Evolutionary conservation across 2,888 invertebrate genomes (phyloP).

Genomic region (Pomacea canaliculata): DNA sequence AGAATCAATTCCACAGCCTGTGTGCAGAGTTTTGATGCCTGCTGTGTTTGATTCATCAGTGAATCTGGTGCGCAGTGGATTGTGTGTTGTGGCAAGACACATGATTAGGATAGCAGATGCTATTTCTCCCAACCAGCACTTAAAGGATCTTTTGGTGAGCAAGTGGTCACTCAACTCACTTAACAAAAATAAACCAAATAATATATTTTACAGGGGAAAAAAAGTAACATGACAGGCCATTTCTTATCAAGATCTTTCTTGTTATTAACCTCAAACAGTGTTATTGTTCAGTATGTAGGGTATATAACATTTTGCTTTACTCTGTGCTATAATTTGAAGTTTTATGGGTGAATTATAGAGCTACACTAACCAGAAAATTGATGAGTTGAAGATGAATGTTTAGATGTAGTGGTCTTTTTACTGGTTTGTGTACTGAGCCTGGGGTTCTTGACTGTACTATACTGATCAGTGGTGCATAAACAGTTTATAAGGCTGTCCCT

Average conservation of each 20-base stretch:
- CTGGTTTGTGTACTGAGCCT: too few relatives aligned
- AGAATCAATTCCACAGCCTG: constrained; percentile 22
- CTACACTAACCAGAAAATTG: too few relatives aligned
- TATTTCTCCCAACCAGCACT: constrained; percentile 33
- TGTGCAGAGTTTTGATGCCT: constrained; percentile 35
- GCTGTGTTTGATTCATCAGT: constrained; percentile 33
- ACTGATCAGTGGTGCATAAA: too few relatives aligned
- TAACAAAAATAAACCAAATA: too few relatives aligned
- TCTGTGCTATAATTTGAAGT: background rate
- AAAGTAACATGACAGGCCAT: too few relatives aligned
- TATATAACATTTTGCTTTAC: background rate
- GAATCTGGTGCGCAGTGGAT: constrained; percentile 52
- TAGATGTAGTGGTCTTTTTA: too few relatives aligned
- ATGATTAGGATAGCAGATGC: constrained; percentile 46
- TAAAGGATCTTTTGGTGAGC: constrained; percentile 56
- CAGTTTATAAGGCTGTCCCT: too few relatives aligned
- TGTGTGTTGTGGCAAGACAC: constrained; percentile 54
- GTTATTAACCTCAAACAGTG: background rate
- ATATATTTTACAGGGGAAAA: too few relatives aligned
- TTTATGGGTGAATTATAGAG: background rate
- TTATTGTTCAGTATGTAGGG: background rate
- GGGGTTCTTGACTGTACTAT: too few relatives aligned
- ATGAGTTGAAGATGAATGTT: too few relatives aligned
- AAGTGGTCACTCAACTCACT: background rate
- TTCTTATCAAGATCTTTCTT: background rate